Conservation (phyloP, 2,113 vertebrate genomes). For the Onychostoma macrolepis region DNA sequence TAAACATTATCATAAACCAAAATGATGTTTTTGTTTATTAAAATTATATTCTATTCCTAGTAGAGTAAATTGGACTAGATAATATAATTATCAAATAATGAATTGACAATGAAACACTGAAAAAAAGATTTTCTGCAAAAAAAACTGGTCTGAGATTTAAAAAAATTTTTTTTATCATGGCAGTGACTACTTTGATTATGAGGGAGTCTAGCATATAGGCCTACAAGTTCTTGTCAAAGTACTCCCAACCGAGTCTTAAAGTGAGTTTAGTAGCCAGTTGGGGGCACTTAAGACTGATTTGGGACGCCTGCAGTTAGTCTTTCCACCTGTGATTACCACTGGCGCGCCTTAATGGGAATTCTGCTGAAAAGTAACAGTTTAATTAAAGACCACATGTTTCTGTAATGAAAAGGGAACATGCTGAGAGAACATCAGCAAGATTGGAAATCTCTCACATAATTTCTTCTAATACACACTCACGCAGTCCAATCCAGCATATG, state of each 20-base stretch:
- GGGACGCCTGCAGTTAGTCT: slow-evolving; percentile 1
- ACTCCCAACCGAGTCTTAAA: neutral
- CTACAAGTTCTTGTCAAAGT: neutral
- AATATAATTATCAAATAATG: too few relatives aligned
- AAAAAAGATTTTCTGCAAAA: neutral
- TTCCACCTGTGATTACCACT: slow-evolving; percentile 38
- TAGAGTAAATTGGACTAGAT: too few relatives aligned
- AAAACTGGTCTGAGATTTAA: neutral
- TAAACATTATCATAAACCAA: neutral
- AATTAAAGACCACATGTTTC: slow-evolving; percentile 31
- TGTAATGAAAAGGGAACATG: slow-evolving; percentile 8
- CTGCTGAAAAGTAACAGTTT: slow-evolving; percentile 25
- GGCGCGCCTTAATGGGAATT: slow-evolving; percentile 9
- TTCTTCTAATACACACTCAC: neutral
- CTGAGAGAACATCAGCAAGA: neutral
- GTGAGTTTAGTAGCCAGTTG: slow-evolving; percentile 29
- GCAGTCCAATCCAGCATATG: neutral
- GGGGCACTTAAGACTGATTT: slow-evolving; percentile 32
- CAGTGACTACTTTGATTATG: neutral
- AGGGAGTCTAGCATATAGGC: neutral
- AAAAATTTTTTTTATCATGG: neutral
- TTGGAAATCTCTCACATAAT: neutral
- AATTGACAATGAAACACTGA: too few relatives aligned
- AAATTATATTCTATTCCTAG: neutral
- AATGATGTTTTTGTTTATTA: neutral